phyloP scores from a whole-genome alignment of 2,888 invertebrate species.

The Hypercompe scribonia region DNA sequence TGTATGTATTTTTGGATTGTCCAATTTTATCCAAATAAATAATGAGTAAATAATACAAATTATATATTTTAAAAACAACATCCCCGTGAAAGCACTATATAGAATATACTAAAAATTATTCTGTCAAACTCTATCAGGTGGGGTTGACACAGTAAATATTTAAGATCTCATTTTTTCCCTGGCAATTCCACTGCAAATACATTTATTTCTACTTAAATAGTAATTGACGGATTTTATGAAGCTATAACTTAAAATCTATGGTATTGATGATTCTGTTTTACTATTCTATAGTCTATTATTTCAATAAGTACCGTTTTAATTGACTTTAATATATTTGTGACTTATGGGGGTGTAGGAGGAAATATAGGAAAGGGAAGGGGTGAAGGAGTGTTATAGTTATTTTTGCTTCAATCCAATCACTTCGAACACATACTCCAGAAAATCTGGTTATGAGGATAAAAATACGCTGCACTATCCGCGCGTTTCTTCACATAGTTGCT shows the following conservation, averaged over 20 bases:
- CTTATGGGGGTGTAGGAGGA: slow-evolving; percentile 15
- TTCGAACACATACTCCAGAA: neutral
- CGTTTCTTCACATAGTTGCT: slow-evolving; percentile 9
- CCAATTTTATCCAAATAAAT: neutral
- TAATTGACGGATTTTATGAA: slow-evolving; percentile 16
- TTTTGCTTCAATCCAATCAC: neutral
- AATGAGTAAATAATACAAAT: neutral
- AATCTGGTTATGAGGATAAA: slow-evolving; percentile 8
- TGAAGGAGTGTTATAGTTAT: neutral
- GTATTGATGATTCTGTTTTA: slow-evolving; percentile 39
- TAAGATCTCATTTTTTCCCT: slow-evolving; percentile 11
- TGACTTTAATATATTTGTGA: slow-evolving; percentile 27
- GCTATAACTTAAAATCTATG: slow-evolving; percentile 36
- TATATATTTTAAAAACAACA: neutral
- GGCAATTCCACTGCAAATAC: slow-evolving; percentile 9
- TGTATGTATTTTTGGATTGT: neutral
- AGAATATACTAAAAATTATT: neutral
- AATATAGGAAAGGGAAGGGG: slow-evolving; percentile 12
- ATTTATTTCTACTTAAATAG: slow-evolving; percentile 19
- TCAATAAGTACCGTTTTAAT: slow-evolving; percentile 43
- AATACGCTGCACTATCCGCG: neutral
- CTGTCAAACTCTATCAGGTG: neutral
- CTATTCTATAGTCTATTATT: slow-evolving; percentile 25
- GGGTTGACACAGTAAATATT: slow-evolving; percentile 7
- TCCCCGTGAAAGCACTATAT: neutral